These are phyloP conservation scores for Cephus cinctus DNA, from an alignment of 1,140 invertebrate genomes.

Conservation along the genomic window DNA sequence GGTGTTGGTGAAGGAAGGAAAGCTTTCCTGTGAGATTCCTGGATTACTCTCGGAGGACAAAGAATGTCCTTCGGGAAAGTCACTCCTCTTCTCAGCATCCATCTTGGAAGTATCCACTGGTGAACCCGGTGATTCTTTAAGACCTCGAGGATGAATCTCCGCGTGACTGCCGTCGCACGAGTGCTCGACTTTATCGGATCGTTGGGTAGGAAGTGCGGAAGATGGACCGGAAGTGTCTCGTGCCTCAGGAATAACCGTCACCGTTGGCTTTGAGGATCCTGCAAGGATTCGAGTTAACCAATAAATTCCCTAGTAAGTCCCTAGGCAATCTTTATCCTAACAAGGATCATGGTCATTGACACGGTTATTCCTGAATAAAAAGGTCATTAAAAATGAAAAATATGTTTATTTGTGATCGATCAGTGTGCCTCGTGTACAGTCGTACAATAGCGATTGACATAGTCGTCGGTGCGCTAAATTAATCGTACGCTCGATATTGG, in stretches of 20 bases:
- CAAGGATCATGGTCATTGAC: too few species aligned
- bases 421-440: slow-evolving; percentile 40
- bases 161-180: neutral
- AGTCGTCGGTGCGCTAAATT: too few species aligned
- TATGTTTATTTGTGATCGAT: slow-evolving; percentile 48
- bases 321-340: too few species aligned
- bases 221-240: slow-evolving; percentile 18
- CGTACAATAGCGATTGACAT: slow-evolving; percentile 42
- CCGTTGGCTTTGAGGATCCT: slow-evolving; percentile 29
- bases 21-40: slow-evolving; percentile 14
- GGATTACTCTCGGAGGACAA: slow-evolving; percentile 9
- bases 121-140: neutral
- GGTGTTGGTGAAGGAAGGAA: slow-evolving; percentile 10
- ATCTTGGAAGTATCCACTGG: neutral
- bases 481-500: too few species aligned
- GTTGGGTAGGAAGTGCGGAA: slow-evolving; percentile 4
- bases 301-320: too few species aligned
- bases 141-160: neutral
- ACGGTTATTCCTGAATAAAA: too few species aligned
- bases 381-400: slow-evolving; percentile 52
- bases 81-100: slow-evolving; percentile 10
- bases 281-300: slow-evolving; percentile 25
- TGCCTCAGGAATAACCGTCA: slow-evolving; percentile 34
- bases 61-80: slow-evolving; percentile 16
- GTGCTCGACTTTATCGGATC: slow-evolving; percentile 12